Base-by-base conservation (phyloP, 2,113 vertebrate genomes). In the Rhinoptilus africanus region DNA sequence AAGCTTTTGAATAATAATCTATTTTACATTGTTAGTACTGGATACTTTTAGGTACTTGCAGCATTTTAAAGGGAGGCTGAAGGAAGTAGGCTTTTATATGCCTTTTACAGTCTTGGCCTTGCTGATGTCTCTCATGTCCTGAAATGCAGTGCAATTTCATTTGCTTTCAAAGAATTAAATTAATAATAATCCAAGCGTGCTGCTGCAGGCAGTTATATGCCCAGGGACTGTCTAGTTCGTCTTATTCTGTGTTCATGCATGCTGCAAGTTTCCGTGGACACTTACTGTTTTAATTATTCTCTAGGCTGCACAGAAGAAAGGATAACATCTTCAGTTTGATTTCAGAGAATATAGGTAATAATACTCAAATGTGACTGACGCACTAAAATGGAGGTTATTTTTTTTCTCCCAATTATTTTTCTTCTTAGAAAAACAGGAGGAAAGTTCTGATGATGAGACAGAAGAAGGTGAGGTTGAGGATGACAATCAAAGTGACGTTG, bases 381-480 rank as follows among this genome's bases (percentile, higher is more conserved):
- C 69, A 60, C 68, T 96, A 91, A 95, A 91, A 87, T 48, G 16
- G 26, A 91, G 62, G 30, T 48, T 79, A 5, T 43, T 76, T 45
- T 14, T 5, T 48, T 12, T 10, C 45, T 8, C 50, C 21, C 62
- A 22, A 82, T 85, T 88, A 28, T 95, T 92, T 96, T 96, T 67
- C 26, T 48, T 82, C 95, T 79, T 85, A 98, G 98, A 98, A 78
- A 98, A 98, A 86, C 97, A 97, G 76, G 98, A 98, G 62, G 98
- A 98, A 76, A 98, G 98, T 57, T 99, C 99, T 17, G 99, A 99
- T 26, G 98, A 98, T 5, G 99, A 99, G 27, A 98, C 98, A 28
- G 98, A 98, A 96, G 98, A 98, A 89, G 98, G 98, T 3, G 99
- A 99, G 68, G 97, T 98, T 14, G 98, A 95, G 85, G 99, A 99